Evolutionary conservation across 2,797 vertebrate genomes (phyloP).

Genomic region (Cheirogaleus major): DNA sequence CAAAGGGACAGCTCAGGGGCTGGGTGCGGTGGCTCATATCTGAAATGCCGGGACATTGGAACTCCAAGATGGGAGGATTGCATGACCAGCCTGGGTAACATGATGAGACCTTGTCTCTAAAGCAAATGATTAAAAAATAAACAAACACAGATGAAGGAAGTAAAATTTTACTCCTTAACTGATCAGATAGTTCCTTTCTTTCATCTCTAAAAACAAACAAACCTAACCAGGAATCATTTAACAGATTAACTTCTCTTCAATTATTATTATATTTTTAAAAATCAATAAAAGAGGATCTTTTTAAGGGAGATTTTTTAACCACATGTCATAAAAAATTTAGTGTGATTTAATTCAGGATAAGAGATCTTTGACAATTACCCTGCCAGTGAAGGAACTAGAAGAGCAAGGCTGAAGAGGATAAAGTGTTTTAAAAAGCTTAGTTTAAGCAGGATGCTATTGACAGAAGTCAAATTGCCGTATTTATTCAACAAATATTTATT

Average conservation of each 20-base stretch:
- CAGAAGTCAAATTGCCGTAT: neutral
- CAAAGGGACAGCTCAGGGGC: neutral
- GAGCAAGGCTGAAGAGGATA: neutral
- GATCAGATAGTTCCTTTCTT: neutral
- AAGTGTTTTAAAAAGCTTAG: neutral
- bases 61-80: neutral
- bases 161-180: neutral
- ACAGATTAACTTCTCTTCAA: neutral
- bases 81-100: neutral
- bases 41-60: too few relatives aligned
- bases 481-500: neutral
- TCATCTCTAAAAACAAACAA: constrained; percentile 11
- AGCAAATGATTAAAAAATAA: neutral
- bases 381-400: neutral
- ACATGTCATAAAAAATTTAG: neutral
- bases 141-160: neutral
- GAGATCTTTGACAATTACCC: neutral
- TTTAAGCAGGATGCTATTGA: neutral
- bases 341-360: neutral
- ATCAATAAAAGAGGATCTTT: neutral
- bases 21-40: too few relatives aligned
- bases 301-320: neutral
- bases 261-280: neutral
- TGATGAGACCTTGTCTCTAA: neutral
- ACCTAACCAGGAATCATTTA: neutral